Conservation (phyloP, 2,888 invertebrate genomes). For the Parthenolecanium corni region DNA sequence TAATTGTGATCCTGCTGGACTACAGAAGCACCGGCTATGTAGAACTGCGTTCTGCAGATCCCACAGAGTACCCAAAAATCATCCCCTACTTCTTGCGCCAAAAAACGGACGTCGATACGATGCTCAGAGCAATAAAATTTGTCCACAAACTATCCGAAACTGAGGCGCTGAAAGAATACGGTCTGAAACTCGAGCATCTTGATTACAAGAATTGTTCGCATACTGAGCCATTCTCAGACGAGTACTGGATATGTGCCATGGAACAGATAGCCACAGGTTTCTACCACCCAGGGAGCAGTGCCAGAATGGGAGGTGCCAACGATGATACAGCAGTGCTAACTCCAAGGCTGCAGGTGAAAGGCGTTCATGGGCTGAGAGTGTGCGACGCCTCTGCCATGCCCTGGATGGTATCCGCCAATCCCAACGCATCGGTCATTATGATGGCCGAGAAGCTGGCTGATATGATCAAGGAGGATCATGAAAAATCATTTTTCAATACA, state of each 20-base stretch:
- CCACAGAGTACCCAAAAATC: constrained; percentile 11
- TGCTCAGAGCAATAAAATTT: constrained; percentile 34
- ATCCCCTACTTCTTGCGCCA: constrained; percentile 10
- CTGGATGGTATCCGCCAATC: constrained; percentile 37
- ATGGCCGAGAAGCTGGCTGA: constrained; percentile 35
- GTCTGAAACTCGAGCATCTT: constrained; percentile 32
- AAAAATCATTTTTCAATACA: constrained; percentile 15
- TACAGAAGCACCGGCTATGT: constrained; percentile 35
- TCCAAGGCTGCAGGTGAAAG: constrained; percentile 36
- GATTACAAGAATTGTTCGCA: constrained; percentile 32
- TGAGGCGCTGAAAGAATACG: constrained; percentile 33
- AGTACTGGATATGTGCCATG: constrained; percentile 34
- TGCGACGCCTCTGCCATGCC: constrained; percentile 40
- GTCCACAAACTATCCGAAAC: constrained; percentile 32
- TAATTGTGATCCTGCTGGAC: constrained; percentile 38
- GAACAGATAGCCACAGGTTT: constrained; percentile 33
- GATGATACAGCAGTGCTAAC: constrained; percentile 37
- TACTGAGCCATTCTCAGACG: constrained; percentile 31
- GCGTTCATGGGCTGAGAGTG: constrained; percentile 38
- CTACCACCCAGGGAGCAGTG: constrained; percentile 36
- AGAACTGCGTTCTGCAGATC: constrained; percentile 4
- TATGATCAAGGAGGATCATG: constrained; percentile 40
- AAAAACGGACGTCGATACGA: constrained; percentile 33
- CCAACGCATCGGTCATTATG: constrained; percentile 35
- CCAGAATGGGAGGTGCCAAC: constrained; percentile 36